These are phyloP conservation scores for Teleiodes luculella DNA, from an alignment of 2,888 invertebrate genomes.

Conservation along the genomic window DNA sequence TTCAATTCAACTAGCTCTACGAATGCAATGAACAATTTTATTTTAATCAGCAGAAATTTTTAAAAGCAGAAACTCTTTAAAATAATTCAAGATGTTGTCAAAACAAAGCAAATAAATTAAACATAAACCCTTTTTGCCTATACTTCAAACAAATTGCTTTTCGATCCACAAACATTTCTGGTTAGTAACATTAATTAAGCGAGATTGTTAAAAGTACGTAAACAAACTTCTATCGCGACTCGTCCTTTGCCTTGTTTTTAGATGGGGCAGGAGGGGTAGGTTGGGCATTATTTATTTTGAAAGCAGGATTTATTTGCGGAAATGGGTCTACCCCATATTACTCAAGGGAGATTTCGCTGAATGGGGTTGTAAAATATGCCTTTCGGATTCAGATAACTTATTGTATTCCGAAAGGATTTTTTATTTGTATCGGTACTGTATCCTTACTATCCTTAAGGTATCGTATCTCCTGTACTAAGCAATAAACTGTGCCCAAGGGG, in stretches of 20 bases:
- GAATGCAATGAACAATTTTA: too few relatives aligned
- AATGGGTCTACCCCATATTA: slow-evolving; percentile 70
- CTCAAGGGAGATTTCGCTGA: slow-evolving; percentile 69
- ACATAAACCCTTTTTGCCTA: too few relatives aligned
- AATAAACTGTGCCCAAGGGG: not conserved
- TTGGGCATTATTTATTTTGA: slow-evolving; percentile 64
- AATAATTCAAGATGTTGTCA: too few relatives aligned
- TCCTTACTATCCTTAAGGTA: not conserved
- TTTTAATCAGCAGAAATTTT: too few relatives aligned
- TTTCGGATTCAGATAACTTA: slow-evolving; percentile 59
- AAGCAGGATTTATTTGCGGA: slow-evolving; percentile 69
- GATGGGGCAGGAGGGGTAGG: not conserved
- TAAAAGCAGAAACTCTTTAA: too few relatives aligned
- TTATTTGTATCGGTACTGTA: slow-evolving; percentile 14
- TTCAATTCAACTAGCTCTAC: too few relatives aligned
- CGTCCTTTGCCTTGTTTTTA: slow-evolving; percentile 12
- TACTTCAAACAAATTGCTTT: not conserved
- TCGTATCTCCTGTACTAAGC: not conserved
- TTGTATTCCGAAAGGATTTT: slow-evolving; percentile 48
- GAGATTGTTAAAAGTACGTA: not conserved
- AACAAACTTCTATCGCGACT: slow-evolving; percentile 14
- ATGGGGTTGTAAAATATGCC: slow-evolving; percentile 63
- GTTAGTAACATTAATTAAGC: not conserved
- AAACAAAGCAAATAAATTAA: too few relatives aligned
- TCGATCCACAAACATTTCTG: not conserved